These are phyloP conservation scores for Gonatopus flavifemur DNA, from an alignment of 1,140 invertebrate genomes.

Conservation along the genomic window DNA sequence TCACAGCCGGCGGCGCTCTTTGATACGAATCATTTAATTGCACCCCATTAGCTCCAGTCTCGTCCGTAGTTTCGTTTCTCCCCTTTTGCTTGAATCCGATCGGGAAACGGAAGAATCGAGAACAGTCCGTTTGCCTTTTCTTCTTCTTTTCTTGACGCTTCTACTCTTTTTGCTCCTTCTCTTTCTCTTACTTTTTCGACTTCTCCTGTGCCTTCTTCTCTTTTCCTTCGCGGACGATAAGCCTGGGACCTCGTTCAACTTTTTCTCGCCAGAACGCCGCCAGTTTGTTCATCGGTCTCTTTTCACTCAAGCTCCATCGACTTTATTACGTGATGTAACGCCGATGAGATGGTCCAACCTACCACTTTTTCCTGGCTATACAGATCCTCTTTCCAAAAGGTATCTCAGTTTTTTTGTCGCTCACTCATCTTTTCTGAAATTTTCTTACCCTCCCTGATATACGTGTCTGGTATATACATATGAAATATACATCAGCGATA, in stretches of 20 bases:
- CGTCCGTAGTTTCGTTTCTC: conserved; percentile 20
- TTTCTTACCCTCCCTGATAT: no score
- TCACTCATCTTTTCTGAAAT: not conserved
- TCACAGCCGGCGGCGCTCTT: conserved; percentile 54
- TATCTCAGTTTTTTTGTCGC: no score
- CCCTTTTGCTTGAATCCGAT: conserved; percentile 32
- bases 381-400: conserved; percentile 48
- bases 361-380: conserved; percentile 50
- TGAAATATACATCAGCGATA: no score
- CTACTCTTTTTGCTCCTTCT: conserved; percentile 29
- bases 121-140: conserved; percentile 28
- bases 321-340: conserved; percentile 29
- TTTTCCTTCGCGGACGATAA: conserved; percentile 20
- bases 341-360: conserved; percentile 31
- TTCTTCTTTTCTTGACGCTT: conserved; percentile 8
- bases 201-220: conserved; percentile 1
- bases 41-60: conserved; percentile 55
- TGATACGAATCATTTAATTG: conserved; percentile 61
- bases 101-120: conserved; percentile 28
- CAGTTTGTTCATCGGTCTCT: conserved; percentile 38
- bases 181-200: conserved; percentile 1
- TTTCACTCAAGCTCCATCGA: conserved; percentile 13
- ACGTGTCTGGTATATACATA: no score
- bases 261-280: conserved; percentile 53
- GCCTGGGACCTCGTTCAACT: conserved; percentile 45